Evolutionary conservation across 35 echinoderm and acorn worm genomes (phyloP), one percentile per base, ranked within the genome.

Genomic region (Antedon bifida): DNA sequence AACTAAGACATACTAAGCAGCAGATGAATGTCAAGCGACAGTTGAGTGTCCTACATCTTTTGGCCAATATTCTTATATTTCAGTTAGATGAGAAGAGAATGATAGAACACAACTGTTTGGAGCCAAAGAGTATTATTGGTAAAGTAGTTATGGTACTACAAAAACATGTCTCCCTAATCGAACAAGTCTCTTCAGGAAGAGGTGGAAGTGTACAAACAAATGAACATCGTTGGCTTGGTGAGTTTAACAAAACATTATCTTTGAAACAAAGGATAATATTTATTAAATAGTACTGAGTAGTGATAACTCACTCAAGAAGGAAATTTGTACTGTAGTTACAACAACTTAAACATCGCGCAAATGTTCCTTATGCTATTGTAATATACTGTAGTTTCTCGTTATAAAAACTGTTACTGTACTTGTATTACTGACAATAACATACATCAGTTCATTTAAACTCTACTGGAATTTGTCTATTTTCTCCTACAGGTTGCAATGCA

Each of bases 161-260:
- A 36, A 91, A 80, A 77, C 91, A 84, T 34, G 74, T 84, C 29
- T 31, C 76, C 30, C 38, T 96, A 45, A 91, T 96, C n/a, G 83
- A 90, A 28, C 55, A 88, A 64, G 93, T 96, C 29, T 91, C 93
- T 32, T 39, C 81, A 44, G 93, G 93, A 4, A 79, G 77, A 30
- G 93, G 93, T 45, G 93, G 93, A 78, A 46, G 87, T n/a, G 46
- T 96, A 16, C 85, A 86, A 56, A 84, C 81, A 26, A 84, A 96
- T 84, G 93, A 96, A 82, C 84, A 96, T 90, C 88, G 84, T 35
- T 96, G 93, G 89, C 82, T 96, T 75, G 93, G 93, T 96, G 36
- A 80, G 86, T 75, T 34, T 42, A 7, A 7, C 38, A n/a, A n/a
- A n/a, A n/a, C n/a, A n/a, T n/a, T n/a, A n/a, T n/a, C n/a, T n/a